These are phyloP conservation scores for Anoncus sp. DNA, from an alignment of 2,888 invertebrate genomes.

Conservation along the genomic window DNA sequence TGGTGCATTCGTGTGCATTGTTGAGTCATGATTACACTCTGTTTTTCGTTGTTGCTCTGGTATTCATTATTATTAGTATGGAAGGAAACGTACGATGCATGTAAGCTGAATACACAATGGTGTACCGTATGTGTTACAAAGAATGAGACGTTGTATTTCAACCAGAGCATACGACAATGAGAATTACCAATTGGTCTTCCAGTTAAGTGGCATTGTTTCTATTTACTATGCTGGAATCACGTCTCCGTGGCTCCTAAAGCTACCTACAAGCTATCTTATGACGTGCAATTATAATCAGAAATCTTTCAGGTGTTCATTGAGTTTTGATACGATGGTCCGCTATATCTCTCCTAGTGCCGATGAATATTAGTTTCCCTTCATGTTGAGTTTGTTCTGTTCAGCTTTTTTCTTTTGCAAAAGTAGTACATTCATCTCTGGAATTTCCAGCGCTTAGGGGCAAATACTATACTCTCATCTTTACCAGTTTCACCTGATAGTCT, in stretches of 20 bases:
- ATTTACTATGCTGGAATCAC: too few relatives aligned
- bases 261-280: background rate
- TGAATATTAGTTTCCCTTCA: too few relatives aligned
- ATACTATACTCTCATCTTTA: background rate
- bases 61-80: background rate
- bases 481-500: background rate
- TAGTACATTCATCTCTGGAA: background rate
- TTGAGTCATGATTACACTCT: constrained; percentile 3
- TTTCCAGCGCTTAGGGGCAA: background rate
- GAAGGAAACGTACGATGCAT: background rate
- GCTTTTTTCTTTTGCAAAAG: background rate
- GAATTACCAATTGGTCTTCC: too few relatives aligned
- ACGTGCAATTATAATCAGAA: background rate
- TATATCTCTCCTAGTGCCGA: too few relatives aligned
- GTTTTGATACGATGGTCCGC: too few relatives aligned
- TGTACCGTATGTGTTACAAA: background rate
- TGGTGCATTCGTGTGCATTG: background rate
- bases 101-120: background rate
- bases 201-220: too few relatives aligned
- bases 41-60: too few relatives aligned
- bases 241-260: too few relatives aligned
- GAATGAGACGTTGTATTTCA: background rate
- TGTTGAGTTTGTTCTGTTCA: too few relatives aligned
- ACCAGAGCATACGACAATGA: too few relatives aligned
- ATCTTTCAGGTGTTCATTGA: too few relatives aligned